Conservation (phyloP, 2,797 vertebrate species). For the Gouania willdenowi region DNA sequence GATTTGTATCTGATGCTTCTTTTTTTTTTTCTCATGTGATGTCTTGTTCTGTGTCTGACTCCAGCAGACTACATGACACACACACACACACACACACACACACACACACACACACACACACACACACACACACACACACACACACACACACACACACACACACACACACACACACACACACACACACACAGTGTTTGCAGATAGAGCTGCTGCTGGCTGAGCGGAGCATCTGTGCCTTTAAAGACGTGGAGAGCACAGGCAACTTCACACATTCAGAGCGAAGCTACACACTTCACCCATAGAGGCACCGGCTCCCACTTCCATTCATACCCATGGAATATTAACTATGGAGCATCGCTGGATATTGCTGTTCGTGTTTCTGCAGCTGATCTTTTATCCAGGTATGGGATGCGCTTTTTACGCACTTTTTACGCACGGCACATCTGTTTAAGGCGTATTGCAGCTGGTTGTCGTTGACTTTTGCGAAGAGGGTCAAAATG, state of each 20-base stretch:
- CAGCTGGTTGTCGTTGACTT: constrained; percentile 44
- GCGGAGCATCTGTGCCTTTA: constrained; percentile 55
- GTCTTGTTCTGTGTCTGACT: too few species aligned
- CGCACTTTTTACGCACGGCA: constrained; percentile 7
- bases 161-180: too few species aligned
- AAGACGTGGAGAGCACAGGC: constrained; percentile 32
- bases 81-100: too few species aligned
- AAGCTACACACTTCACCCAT: constrained; percentile 22
- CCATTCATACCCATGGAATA: constrained; percentile 75
- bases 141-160: too few species aligned
- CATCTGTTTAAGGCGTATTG: too few species aligned
- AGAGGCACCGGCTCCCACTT: constrained; percentile 56
- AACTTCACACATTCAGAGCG: constrained; percentile 45
- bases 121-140: too few species aligned
- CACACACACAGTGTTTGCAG: too few species aligned
- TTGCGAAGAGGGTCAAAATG: too few species aligned
- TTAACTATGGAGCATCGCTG: constrained; percentile 79
- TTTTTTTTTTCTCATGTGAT: too few species aligned
- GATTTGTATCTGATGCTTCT: too few species aligned
- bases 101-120: too few species aligned
- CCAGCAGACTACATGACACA: too few species aligned
- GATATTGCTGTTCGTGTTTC: constrained; percentile 71
- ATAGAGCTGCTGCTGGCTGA: constrained; percentile 20
- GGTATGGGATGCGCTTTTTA: constrained; percentile 56
- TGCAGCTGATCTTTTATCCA: constrained; percentile 70